phyloP scores from a whole-genome alignment of 1,140 invertebrate genomes.

The Papilio helenus region DNA sequence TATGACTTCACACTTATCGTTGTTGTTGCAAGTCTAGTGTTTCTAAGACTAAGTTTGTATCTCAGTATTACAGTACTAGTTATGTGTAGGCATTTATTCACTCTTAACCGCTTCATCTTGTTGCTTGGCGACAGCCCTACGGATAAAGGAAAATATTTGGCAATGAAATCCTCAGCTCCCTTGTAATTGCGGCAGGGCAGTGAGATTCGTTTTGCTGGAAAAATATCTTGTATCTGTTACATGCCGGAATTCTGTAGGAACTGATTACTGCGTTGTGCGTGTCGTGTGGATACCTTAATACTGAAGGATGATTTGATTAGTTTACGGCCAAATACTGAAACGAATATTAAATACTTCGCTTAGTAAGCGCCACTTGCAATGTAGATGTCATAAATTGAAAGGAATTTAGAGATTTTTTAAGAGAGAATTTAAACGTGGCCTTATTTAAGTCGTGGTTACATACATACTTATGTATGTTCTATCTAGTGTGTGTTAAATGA shows the following conservation, averaged over 20 bases:
- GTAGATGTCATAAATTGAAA: no score
- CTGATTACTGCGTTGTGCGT: constrained; percentile 44
- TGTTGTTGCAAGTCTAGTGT: no score
- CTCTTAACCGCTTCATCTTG: constrained; percentile 7
- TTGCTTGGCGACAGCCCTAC: constrained; percentile 45
- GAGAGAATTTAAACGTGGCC: no score
- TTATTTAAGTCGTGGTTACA: no score
- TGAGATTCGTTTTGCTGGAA: constrained; percentile 46
- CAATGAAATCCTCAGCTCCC: constrained; percentile 69
- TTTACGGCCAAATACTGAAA: neutral
- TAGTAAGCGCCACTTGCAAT: no score
- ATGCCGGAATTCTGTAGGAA: constrained; percentile 49
- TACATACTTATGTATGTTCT: no score
- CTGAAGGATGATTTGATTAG: constrained; percentile 46
- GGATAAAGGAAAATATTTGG: constrained; percentile 75
- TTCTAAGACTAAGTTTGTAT: neutral
- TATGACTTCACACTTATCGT: no score
- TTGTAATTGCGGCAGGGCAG: constrained; percentile 62
- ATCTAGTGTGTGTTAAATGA: no score
- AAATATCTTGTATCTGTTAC: constrained; percentile 40
- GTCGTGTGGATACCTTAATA: neutral
- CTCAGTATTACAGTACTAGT: neutral
- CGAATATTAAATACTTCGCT: no score
- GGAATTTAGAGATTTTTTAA: no score
- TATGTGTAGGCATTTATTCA: neutral